phyloP scores from a whole-genome alignment of 1,140 invertebrate genomes.

The Drosophila hydei region DNA sequence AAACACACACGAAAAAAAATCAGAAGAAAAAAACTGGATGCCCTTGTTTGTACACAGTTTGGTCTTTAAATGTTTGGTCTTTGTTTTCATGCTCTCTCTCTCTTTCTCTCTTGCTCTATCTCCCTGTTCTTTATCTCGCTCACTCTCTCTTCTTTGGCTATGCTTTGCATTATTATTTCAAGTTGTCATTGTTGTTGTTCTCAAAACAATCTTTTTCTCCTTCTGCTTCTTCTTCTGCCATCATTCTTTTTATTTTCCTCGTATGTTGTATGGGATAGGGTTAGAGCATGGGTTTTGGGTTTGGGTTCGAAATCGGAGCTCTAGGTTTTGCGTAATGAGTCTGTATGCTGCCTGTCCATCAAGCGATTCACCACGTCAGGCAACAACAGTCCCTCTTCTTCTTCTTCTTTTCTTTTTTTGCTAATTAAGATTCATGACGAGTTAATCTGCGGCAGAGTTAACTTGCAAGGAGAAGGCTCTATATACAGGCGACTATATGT shows the following conservation, averaged over 20 bases:
- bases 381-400: constrained; percentile 10
- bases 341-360: constrained; percentile 46
- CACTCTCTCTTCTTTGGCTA: neutral
- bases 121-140: too few species aligned
- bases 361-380: constrained; percentile 38
- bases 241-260: constrained; percentile 20
- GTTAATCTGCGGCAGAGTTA: constrained; percentile 38
- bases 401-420: constrained; percentile 19
- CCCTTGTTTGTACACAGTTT: constrained; percentile 60
- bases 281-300: constrained; percentile 16
- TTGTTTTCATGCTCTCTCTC: constrained; percentile 35
- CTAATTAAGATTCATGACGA: constrained; percentile 55
- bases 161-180: constrained; percentile 47
- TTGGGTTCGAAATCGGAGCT: neutral
- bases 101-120: neutral
- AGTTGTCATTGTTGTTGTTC: constrained; percentile 48
- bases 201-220: constrained; percentile 37
- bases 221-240: constrained; percentile 14
- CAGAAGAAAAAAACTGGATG: constrained; percentile 65
- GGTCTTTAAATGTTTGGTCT: constrained; percentile 62
- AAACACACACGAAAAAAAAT: neutral
- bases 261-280: constrained; percentile 22
- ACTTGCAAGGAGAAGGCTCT: constrained; percentile 17
- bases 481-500: neutral
- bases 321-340: constrained; percentile 36